These are phyloP conservation scores for Mesorhabditis belari DNA, from an alignment of 2,888 invertebrate species.

Conservation along the genomic window DNA sequence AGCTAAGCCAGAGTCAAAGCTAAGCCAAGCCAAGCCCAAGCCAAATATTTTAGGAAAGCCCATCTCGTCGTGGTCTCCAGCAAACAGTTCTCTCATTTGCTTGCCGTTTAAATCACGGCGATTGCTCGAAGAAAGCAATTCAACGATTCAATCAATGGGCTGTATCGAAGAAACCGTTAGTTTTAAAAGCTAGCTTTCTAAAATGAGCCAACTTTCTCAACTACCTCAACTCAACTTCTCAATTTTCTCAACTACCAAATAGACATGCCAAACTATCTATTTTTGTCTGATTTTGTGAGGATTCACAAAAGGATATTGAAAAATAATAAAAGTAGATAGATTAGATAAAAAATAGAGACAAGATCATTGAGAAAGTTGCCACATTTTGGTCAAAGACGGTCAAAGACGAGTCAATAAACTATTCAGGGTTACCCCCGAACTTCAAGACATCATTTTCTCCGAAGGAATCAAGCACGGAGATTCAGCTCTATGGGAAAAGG, in stretches of 20 bases:
- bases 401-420: neutral
- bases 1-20: no score
- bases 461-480: conserved; percentile 36
- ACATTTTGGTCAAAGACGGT: neutral
- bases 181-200: neutral
- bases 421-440: conserved; percentile 23
- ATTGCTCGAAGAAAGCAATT: conserved; percentile 31
- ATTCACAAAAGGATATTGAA: no score
- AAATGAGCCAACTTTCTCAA: no score
- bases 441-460: conserved; percentile 27
- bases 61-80: neutral
- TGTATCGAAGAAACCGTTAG: conserved; percentile 13
- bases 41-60: no score
- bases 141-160: conserved; percentile 28
- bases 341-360: no score
- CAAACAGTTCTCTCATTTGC: conserved; percentile 18
- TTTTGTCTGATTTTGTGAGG: no score
- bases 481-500: conserved; percentile 28
- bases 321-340: no score
- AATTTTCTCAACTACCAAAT: no score
- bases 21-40: no score
- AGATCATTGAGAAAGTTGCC: no score
- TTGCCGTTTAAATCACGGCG: conserved; percentile 27
- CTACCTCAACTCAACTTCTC: no score
- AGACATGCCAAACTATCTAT: no score